These are phyloP conservation scores for Drosophila mayri DNA, from an alignment of 1,140 invertebrate genomes.

Conservation along the genomic window DNA sequence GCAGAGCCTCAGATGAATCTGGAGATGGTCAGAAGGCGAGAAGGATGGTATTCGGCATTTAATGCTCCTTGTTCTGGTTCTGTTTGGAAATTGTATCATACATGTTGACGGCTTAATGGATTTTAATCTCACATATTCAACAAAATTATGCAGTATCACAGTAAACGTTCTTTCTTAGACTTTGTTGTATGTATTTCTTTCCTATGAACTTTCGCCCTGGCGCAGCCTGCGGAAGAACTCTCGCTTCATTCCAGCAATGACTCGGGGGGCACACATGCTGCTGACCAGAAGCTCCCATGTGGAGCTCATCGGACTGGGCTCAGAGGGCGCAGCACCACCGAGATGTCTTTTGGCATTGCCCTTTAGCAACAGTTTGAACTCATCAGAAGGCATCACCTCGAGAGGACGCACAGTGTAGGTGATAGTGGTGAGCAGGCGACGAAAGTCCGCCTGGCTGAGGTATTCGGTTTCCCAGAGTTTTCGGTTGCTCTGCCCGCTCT, in stretches of 20 bases:
- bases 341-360: conserved; percentile 37
- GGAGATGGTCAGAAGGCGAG: conserved; percentile 23
- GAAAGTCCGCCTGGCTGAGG: conserved; percentile 21
- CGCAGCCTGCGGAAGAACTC: conserved; percentile 56
- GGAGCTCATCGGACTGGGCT: conserved; percentile 37
- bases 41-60: conserved; percentile 57
- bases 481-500: conserved; percentile 16
- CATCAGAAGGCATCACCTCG: conserved; percentile 50
- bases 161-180: conserved; percentile 59
- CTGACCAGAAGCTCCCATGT: conserved; percentile 60
- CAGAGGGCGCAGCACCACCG: background rate
- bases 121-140: conserved; percentile 75
- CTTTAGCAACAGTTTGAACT: conserved; percentile 31
- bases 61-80: conserved; percentile 56
- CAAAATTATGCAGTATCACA: conserved; percentile 58
- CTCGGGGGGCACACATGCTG: conserved; percentile 66
- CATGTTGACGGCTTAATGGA: conserved; percentile 55
- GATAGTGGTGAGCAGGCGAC: conserved; percentile 3
- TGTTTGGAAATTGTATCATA: conserved; percentile 59
- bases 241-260: conserved; percentile 56
- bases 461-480: conserved; percentile 54
- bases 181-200: background rate
- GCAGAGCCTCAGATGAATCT: conserved; percentile 28
- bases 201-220: conserved; percentile 9
- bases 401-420: conserved; percentile 13